Percentiles rank a stretch among this genome's conserved stretches.
Evolutionary conservation across 2,113 vertebrate species (phyloP).

Genomic region (Aleadryas rufinucha): DNA sequence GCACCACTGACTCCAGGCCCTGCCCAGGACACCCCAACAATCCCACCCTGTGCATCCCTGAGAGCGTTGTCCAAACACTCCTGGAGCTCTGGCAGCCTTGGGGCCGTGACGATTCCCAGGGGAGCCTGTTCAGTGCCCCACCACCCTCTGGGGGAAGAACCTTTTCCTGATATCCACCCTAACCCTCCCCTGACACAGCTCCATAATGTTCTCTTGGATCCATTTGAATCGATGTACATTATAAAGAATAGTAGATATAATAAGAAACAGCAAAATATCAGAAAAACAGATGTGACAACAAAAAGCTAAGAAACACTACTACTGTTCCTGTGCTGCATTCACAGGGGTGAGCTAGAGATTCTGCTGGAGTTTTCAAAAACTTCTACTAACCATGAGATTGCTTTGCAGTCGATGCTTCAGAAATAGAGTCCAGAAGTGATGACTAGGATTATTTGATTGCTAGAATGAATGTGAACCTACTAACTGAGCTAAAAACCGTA

Average conservation of each 20-base stretch:
- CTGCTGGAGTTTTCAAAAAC: background rate
- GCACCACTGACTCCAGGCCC: accelerated
- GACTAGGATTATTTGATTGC: background rate
- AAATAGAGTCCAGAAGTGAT: background rate
- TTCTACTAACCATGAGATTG: background rate
- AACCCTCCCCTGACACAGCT: background rate
- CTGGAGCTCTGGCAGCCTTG: background rate
- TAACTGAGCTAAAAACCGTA: background rate
- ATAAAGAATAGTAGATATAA: background rate
- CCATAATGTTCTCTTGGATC: accelerated
- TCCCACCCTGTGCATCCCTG: background rate
- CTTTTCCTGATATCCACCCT: accelerated
- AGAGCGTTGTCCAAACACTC: accelerated
- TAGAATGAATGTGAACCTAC: background rate
- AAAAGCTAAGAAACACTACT: background rate
- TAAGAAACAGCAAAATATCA: background rate
- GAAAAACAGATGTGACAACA: background rate
- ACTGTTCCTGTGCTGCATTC: background rate
- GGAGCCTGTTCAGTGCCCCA: background rate
- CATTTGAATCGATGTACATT: background rate
- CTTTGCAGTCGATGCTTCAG: background rate
- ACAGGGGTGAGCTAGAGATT: background rate
- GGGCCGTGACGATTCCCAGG: background rate
- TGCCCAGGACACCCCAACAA: background rate
- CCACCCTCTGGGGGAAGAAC: background rate